Conservation (phyloP, 2,888 invertebrate genomes). For the Pseudeuparius sepicola region DNA sequence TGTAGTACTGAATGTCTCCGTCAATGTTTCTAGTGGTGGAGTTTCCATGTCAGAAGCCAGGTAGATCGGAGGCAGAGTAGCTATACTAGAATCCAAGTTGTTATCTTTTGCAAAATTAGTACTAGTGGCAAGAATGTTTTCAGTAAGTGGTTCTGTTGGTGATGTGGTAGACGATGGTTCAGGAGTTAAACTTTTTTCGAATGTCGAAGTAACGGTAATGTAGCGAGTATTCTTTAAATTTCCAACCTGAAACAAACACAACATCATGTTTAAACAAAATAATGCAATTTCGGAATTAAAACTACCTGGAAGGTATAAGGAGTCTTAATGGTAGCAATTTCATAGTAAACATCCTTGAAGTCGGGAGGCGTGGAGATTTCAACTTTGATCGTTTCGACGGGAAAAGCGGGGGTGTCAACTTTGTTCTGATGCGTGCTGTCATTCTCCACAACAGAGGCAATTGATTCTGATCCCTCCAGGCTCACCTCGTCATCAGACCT, state of each 20-base stretch:
- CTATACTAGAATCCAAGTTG: slow-evolving; percentile 66
- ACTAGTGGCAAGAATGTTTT: slow-evolving; percentile 76
- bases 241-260: slow-evolving; percentile 66
- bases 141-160: slow-evolving; percentile 69
- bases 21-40: slow-evolving; percentile 77
- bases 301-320: slow-evolving; percentile 88
- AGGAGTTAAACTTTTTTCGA: slow-evolving; percentile 64
- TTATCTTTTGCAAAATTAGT: slow-evolving; percentile 61
- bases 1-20: slow-evolving; percentile 86
- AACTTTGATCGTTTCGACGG: slow-evolving; percentile 73
- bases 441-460: slow-evolving; percentile 49
- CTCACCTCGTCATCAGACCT: slow-evolving; percentile 48
- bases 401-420: slow-evolving; percentile 49
- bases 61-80: slow-evolving; percentile 71
- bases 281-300: too few relatives aligned
- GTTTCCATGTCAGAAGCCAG: slow-evolving; percentile 70
- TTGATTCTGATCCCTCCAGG: slow-evolving; percentile 64
- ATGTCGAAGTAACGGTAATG: slow-evolving; percentile 78
- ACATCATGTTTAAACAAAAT: too few relatives aligned
- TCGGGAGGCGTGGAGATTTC: slow-evolving; percentile 83
- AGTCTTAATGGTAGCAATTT: slow-evolving; percentile 83
- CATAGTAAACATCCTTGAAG: slow-evolving; percentile 76
- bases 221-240: slow-evolving; percentile 79
- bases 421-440: slow-evolving; percentile 55
- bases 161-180: slow-evolving; percentile 43